Evolutionary conservation across 1,140 invertebrate genomes (phyloP).

Genomic region (Calliopsis andreniformis): DNA sequence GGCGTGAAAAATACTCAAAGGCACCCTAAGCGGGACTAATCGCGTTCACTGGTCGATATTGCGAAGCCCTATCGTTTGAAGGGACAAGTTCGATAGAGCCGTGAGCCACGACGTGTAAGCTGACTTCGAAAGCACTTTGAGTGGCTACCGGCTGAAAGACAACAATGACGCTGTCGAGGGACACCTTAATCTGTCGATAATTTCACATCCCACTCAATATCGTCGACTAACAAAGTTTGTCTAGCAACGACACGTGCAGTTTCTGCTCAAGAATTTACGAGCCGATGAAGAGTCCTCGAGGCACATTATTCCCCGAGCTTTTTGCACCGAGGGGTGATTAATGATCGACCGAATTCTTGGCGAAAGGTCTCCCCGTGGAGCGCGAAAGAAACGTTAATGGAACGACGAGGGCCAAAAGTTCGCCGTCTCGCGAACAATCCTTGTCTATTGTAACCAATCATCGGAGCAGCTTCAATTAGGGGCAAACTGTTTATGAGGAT

Average conservation of each 20-base stretch:
- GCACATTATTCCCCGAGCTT: conserved; percentile 7
- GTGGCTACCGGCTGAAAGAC: neutral
- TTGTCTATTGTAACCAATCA: neutral
- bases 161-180: conserved; percentile 22
- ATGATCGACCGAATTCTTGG: conserved; percentile 19
- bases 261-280: conserved; percentile 19
- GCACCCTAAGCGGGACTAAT: neutral
- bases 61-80: conserved; percentile 4
- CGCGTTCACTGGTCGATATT: conserved; percentile 5
- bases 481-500: neutral
- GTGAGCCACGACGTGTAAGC: conserved; percentile 1
- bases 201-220: conserved; percentile 22
- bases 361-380: conserved; percentile 1
- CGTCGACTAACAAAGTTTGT: conserved; percentile 34
- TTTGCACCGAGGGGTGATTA: conserved; percentile 38
- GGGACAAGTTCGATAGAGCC: conserved; percentile 14
- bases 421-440: neutral
- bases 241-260: conserved; percentile 29
- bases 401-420: neutral
- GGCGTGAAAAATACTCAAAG: too few species aligned
- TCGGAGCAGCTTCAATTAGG: neutral
- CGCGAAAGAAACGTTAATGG: neutral
- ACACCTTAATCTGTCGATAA: conserved; percentile 51
- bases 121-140: conserved; percentile 41
- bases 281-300: conserved; percentile 4